These are phyloP conservation scores for Chrysolina oricalcia DNA, from an alignment of 2,888 invertebrate species.

Conservation along the genomic window DNA sequence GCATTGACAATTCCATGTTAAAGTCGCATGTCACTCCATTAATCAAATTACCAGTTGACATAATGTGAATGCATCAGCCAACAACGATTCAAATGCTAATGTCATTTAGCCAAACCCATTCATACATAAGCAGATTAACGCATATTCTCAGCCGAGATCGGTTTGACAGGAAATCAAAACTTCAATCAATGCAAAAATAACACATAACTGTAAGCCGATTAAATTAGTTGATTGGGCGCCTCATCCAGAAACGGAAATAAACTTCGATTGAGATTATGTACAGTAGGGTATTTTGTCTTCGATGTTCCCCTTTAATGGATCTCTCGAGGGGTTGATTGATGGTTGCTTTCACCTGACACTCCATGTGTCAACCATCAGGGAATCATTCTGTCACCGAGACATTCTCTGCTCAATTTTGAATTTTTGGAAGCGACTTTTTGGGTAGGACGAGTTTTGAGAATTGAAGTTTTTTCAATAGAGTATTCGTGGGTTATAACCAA, in stretches of 20 bases:
- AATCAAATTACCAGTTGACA: conserved; percentile 23
- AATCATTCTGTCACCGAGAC: no score
- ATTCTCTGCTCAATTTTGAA: no score
- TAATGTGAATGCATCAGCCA: not conserved
- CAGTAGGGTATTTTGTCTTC: no score
- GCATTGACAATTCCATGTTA: no score
- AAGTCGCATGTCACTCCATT: no score
- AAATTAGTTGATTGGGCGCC: conserved; percentile 39
- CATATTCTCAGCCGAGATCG: conserved; percentile 46
- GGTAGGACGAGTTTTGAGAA: no score
- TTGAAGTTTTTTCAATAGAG: no score
- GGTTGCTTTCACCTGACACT: not conserved
- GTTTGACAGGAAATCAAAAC: conserved; percentile 48
- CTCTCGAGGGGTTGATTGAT: not conserved
- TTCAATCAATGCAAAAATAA: conserved; percentile 40
- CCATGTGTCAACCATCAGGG: no score
- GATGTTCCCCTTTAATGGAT: no score
- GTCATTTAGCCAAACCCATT: conserved; percentile 37
- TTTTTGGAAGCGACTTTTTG: no score
- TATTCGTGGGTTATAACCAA: no score
- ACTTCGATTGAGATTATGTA: not conserved
- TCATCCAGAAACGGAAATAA: not conserved
- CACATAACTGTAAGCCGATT: conserved; percentile 48
- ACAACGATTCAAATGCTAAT: conserved; percentile 34
- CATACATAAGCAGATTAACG: conserved; percentile 45